Base-by-base conservation (phyloP, 2,113 vertebrate genomes). In the Ceuthmochares aereus region DNA sequence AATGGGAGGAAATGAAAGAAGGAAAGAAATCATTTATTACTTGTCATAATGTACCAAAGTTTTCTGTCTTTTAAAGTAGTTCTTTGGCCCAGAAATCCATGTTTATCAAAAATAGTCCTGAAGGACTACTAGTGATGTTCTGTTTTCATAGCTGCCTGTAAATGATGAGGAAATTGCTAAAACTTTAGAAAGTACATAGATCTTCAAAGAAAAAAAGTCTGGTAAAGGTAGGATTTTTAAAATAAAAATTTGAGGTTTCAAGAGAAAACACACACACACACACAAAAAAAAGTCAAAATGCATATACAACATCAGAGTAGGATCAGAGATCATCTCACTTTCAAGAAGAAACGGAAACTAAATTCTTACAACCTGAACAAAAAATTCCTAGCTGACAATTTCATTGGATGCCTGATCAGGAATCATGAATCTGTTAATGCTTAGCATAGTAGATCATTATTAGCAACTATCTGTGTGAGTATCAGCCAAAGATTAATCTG, bases 391-490 rank as follows among this genome's bases (percentile, higher is more conserved):
- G 5, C 9, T 30, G 17, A 43, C 6, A 74, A 27, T 43, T 37
- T 34, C 4, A 12, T 9, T 26, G 36, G 2, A 2, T 75, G 5
- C 13, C 12, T 13, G 67, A 30, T 3, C 7, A 0, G 11, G 14
- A 56, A 54, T 27, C 6, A 6, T 32, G 21, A 87, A 40, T 7
- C 30, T 56, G 26, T 3, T 58, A 45, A 62, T 62, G 3, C 3
- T 73, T 66, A 58, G 6, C 14, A 19, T 6, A 66, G 26, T 5
- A 27, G 37, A 29, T 43, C 0, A 0, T 29, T 88, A 27, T 37
- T 76, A 49, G 60, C 18, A 30, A 17, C 21, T 89, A 30, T n/a
- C 21, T 72, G 7, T 43, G 10, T 67, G 34, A 49, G 7, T 19
- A 36, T 52, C 17, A 73, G 32, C 4, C 27, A 13, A 4, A 22